Percentiles rank a stretch among this genome's conserved stretches.
phyloP scores from a whole-genome alignment of 2,113 vertebrate genomes.

The Cyanocitta stelleri region DNA sequence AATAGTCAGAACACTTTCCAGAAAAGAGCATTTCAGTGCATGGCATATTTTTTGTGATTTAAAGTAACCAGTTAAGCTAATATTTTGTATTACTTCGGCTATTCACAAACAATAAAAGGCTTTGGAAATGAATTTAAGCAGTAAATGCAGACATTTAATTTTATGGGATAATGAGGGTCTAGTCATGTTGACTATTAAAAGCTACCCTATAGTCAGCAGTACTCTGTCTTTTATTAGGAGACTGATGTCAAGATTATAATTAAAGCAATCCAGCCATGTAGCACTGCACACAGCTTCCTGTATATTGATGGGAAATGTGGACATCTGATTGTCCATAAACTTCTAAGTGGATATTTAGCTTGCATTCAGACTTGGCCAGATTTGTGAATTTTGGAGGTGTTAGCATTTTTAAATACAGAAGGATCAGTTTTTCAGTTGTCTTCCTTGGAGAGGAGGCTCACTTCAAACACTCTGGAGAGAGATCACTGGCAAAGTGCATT shows the following conservation, averaged over 20 bases:
- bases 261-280: slow-evolving; percentile 46
- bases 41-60: neutral
- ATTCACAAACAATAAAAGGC: slow-evolving; percentile 29
- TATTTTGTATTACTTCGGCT: slow-evolving; percentile 26
- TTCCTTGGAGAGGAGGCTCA: neutral
- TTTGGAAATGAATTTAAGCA: slow-evolving; percentile 45
- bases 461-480: neutral
- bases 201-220: slow-evolving; percentile 35
- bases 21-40: neutral
- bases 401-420: neutral
- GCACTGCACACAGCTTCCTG: slow-evolving; percentile 3
- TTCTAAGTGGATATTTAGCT: neutral
- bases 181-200: slow-evolving; percentile 62
- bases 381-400: neutral
- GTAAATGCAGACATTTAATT: slow-evolving; percentile 55
- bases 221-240: slow-evolving; percentile 53
- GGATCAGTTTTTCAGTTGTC: neutral
- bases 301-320: slow-evolving; percentile 19
- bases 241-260: slow-evolving; percentile 59
- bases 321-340: neutral
- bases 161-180: slow-evolving; percentile 45
- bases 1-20: neutral
- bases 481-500: neutral
- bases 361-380: neutral
- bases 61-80: neutral